Evolutionary conservation across 2,797 vertebrate species (phyloP).

Genomic region (Amblyopsis hoosieri): DNA sequence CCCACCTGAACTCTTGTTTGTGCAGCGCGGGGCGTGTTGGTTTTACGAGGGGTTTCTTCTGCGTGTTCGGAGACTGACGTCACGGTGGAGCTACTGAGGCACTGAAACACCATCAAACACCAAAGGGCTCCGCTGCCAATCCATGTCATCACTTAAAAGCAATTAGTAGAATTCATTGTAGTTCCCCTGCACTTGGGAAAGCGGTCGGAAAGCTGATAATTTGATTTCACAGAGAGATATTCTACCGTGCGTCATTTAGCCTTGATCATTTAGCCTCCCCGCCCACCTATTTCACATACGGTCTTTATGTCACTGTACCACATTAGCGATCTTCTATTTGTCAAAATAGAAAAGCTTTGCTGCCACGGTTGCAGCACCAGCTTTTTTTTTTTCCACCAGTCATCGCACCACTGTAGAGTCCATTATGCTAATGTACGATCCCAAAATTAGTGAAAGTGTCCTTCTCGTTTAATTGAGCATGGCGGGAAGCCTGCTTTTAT

Average conservation of each 20-base stretch:
- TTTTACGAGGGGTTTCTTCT: not conserved
- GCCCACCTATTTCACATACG: conserved; percentile 25
- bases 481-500: no score
- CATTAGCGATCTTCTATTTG: conserved; percentile 9
- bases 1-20: conserved; percentile 12
- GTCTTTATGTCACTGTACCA: conserved; percentile 13
- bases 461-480: no score
- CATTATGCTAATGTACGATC: no score
- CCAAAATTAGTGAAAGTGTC: no score
- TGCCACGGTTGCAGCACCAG: no score
- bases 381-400: no score
- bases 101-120: conserved; percentile 3
- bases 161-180: conserved; percentile 28
- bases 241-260: conserved; percentile 44
- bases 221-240: conserved; percentile 66
- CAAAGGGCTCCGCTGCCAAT: conserved; percentile 13
- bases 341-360: conserved; percentile 19
- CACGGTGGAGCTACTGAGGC: conserved; percentile 2
- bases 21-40: conserved; percentile 3
- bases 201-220: conserved; percentile 65
- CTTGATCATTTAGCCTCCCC: conserved; percentile 31
- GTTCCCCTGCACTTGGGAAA: conserved; percentile 41
- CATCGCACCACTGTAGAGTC: no score
- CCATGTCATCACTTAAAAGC: conserved; percentile 9
- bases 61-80: not conserved